Evolutionary conservation across 2,113 vertebrate species (phyloP).

Genomic region (Perca flavescens): DNA sequence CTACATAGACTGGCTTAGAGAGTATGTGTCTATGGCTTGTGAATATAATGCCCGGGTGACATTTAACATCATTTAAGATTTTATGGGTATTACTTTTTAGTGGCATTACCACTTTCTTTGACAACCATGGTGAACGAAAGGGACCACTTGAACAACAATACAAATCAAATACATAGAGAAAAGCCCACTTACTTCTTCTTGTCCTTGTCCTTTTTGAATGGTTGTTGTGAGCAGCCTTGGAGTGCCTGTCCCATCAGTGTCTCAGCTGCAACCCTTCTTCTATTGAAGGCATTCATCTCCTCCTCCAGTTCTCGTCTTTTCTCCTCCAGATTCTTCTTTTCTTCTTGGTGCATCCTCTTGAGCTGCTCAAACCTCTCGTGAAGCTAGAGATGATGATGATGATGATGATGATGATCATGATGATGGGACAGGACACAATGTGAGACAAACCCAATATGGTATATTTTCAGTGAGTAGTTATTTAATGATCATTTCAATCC

Average conservation of each 20-base stretch:
- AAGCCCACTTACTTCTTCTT: conserved; percentile 93
- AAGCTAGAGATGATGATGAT: conserved; percentile 81
- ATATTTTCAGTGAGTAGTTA: not conserved
- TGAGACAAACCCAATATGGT: not conserved
- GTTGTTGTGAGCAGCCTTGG: conserved; percentile 86
- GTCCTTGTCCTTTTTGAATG: conserved; percentile 95
- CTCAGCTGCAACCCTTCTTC: conserved; percentile 91
- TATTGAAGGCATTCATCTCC: conserved; percentile 91
- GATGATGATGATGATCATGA: not conserved
- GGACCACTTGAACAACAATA: not conserved
- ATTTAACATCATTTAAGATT: conserved; percentile 14
- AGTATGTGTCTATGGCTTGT: not conserved
- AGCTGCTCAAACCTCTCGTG: conserved; percentile 96
- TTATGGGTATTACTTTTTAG: not conserved
- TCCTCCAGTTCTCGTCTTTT: conserved; percentile 92
- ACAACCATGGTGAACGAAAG: not conserved
- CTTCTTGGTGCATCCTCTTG: conserved; percentile 93
- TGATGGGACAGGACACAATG: not conserved
- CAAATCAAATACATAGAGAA: not conserved
- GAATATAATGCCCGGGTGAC: conserved; percentile 27
- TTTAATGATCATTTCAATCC: not conserved
- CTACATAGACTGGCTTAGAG: conserved; percentile 30
- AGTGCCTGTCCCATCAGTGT: conserved; percentile 92
- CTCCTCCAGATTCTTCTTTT: conserved; percentile 94
- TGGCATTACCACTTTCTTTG: not conserved